These are phyloP conservation scores for Triplophysa yarkandensis DNA, from an alignment of 2,797 vertebrate species.

Conservation along the genomic window DNA sequence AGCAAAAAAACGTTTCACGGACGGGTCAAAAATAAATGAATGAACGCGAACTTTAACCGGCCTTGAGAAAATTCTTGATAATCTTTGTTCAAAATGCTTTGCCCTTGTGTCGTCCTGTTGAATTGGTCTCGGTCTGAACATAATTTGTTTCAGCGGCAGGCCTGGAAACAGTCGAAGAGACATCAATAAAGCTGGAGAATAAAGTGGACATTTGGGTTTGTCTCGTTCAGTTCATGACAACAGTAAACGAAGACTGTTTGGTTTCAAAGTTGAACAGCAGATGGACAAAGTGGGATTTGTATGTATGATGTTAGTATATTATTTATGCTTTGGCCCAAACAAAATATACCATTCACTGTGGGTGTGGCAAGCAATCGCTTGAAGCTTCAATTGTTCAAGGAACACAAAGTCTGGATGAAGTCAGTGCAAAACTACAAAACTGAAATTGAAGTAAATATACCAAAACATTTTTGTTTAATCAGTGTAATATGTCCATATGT, in stretches of 20 bases:
- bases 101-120: conserved; percentile 39
- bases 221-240: conserved; percentile 8
- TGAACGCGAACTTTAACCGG: conserved; percentile 18
- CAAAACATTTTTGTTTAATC: neutral
- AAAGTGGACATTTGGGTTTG: conserved; percentile 27
- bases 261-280: conserved; percentile 10
- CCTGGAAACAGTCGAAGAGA: conserved; percentile 36
- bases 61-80: conserved; percentile 45
- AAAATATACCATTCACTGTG: neutral
- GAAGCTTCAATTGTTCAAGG: neutral
- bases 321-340: conserved; percentile 3
- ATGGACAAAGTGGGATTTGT: neutral
- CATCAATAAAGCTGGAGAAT: conserved; percentile 32
- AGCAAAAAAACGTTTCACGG: conserved; percentile 37
- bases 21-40: conserved; percentile 41
- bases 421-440: neutral
- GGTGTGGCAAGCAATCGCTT: neutral
- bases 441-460: neutral
- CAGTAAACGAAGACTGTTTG: conserved; percentile 1
- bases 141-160: conserved; percentile 29
- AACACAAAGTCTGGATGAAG: neutral
- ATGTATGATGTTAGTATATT: conserved; percentile 3
- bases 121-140: conserved; percentile 38
- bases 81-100: conserved; percentile 43
- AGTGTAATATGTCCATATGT: neutral